A percentile compares a stretch with the other conserved stretches of the same genome.
These are phyloP conservation scores for Columba janthina DNA, from an alignment of 2,113 vertebrate species.

Conservation along the genomic window DNA sequence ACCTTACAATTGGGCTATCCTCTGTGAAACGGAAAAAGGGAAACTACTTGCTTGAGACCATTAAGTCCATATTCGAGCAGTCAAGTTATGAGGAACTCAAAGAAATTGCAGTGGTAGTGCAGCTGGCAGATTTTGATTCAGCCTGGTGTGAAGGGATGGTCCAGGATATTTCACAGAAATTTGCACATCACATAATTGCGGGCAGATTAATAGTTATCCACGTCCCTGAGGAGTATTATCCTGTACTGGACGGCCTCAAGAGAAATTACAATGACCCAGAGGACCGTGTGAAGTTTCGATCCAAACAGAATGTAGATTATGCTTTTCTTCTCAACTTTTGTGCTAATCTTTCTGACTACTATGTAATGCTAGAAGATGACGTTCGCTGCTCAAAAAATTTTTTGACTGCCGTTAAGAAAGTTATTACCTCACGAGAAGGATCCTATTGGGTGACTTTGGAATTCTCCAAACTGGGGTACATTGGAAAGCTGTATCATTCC, in stretches of 20 bases:
- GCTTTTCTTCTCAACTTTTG: constrained; percentile 92
- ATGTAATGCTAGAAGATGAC: constrained; percentile 97
- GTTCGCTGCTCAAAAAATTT: constrained; percentile 96
- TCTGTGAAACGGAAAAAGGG: constrained; percentile 95
- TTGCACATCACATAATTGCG: constrained; percentile 95
- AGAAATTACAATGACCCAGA: constrained; percentile 98
- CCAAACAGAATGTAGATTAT: constrained; percentile 97
- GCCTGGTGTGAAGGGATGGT: constrained; percentile 91
- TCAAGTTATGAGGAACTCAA: constrained; percentile 97
- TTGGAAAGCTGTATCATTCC: constrained; percentile 94
- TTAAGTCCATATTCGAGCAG: constrained; percentile 96
- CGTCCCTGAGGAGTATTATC: constrained; percentile 93
- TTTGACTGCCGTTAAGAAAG: constrained; percentile 95
- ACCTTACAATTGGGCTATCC: constrained; percentile 93
- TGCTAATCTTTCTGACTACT: constrained; percentile 97
- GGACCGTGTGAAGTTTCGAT: constrained; percentile 94
- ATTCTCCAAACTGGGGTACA: constrained; percentile 98
- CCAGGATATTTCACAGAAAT: constrained; percentile 94
- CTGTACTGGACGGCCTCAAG: constrained; percentile 91
- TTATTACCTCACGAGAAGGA: constrained; percentile 91
- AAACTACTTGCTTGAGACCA: constrained; percentile 95
- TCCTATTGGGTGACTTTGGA: constrained; percentile 98
- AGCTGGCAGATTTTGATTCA: constrained; percentile 92
- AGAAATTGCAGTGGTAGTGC: constrained; percentile 94
- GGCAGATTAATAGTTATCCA: constrained; percentile 95